Evolutionary conservation across 1,140 invertebrate genomes (phyloP), one percentile per base, ranked within the genome.

Genomic region (Adoxophyes honmai): DNA sequence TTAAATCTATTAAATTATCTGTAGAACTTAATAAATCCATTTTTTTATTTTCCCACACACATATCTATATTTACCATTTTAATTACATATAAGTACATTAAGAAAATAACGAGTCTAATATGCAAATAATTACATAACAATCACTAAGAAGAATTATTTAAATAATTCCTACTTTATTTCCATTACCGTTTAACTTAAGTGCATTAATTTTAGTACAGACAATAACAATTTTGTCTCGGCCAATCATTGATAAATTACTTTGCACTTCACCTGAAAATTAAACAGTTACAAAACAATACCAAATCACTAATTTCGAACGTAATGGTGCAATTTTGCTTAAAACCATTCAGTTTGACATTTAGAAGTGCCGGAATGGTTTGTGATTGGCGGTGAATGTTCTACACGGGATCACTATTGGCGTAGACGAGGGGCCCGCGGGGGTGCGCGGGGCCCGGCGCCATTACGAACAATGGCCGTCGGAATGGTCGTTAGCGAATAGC

Each of bases 361-460:
- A 81, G 81, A 88, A 88, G 83, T 88, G 83, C 77, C 78, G 74
- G 81, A 86, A 88, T 88, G 85, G 81, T 86, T 88, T 88, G 85
- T 88, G 85, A 88, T 88, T 88, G 85, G 85, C 70, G 81, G 80
- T 85, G 81, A 86, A 86, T 85, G 85, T 86, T 86, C 83, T 86
- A 79, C 83, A 83, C 74, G 75, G 80, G 77, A 80, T 78, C 73
- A 84, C 85, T 85, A 90, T 88, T 89, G 87, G 85, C 80, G 82
- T 80, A 83, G 78, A 80, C 70, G 73, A 79, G 76, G 64, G 71
- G 62, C 54, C 63, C 64, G 75, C 72, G 79, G 80, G 74, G 82
- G 71, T 63, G 79, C 70, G 79, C 75, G 78, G 79, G 71, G 78
- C 75, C 61, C 65, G 70, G 82, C 85, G 84, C 82, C 81, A 81